These are phyloP conservation scores for Netelia fuscicornis DNA, from an alignment of 2,888 invertebrate genomes.

Conservation along the genomic window DNA sequence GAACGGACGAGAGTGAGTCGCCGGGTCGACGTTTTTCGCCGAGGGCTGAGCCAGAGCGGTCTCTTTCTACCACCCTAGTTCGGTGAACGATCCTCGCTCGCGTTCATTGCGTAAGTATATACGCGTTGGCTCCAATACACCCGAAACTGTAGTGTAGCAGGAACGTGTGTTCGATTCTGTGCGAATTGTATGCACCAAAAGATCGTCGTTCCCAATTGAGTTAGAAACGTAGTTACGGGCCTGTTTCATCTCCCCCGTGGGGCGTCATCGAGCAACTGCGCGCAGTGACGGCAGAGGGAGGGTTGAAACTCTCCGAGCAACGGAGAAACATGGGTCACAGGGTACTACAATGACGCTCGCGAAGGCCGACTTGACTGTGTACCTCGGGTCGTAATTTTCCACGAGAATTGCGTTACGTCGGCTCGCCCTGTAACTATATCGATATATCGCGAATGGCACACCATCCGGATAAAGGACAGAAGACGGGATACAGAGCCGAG, in stretches of 20 bases:
- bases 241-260: conserved; percentile 75
- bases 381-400: conserved; percentile 74
- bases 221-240: conserved; percentile 78
- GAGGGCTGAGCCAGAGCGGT: conserved; percentile 50
- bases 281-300: conserved; percentile 13
- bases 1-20: conserved; percentile 16
- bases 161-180: conserved; percentile 13
- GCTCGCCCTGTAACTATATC: conserved; percentile 67
- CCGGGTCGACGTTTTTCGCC: conserved; percentile 43
- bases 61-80: conserved; percentile 33
- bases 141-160: not conserved
- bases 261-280: conserved; percentile 68
- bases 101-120: conserved; percentile 1
- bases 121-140: not conserved
- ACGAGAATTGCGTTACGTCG: conserved; percentile 76
- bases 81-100: conserved; percentile 31
- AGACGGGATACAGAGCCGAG: conserved; percentile 26
- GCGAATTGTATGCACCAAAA: conserved; percentile 71
- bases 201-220: conserved; percentile 77
- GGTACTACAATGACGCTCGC: conserved; percentile 49
- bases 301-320: conserved; percentile 59
- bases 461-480: conserved; percentile 24
- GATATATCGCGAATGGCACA: conserved; percentile 57
- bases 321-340: conserved; percentile 17
- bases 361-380: conserved; percentile 41